These are phyloP conservation scores for Porites lutea DNA, from an alignment of 64 coral and sea anemone genomes.

Conservation along the genomic window DNA sequence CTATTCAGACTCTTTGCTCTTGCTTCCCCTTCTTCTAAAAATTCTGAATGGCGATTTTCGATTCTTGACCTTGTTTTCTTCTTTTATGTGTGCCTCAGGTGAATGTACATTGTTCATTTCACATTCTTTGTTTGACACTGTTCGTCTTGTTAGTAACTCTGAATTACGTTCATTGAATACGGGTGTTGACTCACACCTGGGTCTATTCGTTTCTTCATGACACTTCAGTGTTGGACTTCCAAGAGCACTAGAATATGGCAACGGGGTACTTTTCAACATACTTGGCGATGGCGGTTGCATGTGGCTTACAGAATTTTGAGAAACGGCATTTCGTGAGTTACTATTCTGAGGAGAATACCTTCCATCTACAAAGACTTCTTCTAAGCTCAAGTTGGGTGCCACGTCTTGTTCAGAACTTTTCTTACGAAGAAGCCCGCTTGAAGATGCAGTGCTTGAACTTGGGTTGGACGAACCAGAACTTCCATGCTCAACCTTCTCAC, in stretches of 20 bases:
- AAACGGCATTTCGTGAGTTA: background rate
- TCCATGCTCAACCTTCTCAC: background rate
- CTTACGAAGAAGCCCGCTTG: background rate
- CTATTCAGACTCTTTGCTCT: slow-evolving; percentile 9
- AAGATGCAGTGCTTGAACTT: background rate
- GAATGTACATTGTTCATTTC: background rate
- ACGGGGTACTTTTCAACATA: background rate
- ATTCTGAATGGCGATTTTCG: slow-evolving; percentile 14
- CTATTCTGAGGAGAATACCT: background rate
- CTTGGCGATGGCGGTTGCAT: background rate
- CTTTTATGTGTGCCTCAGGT: background rate
- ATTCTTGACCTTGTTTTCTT: background rate
- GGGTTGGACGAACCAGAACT: background rate
- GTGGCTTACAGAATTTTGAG: background rate
- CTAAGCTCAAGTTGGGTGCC: background rate
- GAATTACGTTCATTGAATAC: background rate
- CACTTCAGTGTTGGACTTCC: background rate
- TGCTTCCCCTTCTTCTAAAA: slow-evolving; percentile 18
- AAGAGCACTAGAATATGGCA: background rate
- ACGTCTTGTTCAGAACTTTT: slow-evolving; percentile 3
- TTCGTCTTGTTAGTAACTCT: background rate
- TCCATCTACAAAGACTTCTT: slow-evolving; percentile 19
- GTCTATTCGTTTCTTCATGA: background rate
- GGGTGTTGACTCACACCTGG: background rate
- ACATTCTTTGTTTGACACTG: background rate